Base-by-base conservation (phyloP, 2,113 vertebrate genomes). In the Dipodomys spectabilis region DNA sequence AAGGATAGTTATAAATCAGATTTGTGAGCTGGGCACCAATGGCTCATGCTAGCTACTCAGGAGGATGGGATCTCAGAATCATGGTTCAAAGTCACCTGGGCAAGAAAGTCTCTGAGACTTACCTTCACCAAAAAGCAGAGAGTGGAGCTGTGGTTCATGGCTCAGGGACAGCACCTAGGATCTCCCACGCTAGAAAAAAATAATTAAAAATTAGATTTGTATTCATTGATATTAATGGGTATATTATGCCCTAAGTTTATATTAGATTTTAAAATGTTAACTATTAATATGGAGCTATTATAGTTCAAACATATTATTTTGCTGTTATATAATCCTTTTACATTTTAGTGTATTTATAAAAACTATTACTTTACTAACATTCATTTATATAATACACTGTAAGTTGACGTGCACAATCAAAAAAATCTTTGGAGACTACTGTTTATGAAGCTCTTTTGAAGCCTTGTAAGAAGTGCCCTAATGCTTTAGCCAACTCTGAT, bases 161-260 rank as follows among this genome's bases (percentile, higher is more conserved):
- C 53, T 18, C 53, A 57, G 15, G 15, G 53, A 57, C 53, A 57
- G 53, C 15, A 13, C 53, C 15, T 18, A 57, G 53, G 53, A 16
- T 18, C 53, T 18, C 53, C 53, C 53, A 18, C 0, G 15, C 53
- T 57, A 13, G 16, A 13, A 57, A 57, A 57, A 10, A 12, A 71
- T 92, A 28, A 30, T 82, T 86, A 90, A 83, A 53, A 75, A 74
- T 9, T 39, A 3, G 44, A 62, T 83, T 86, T 90, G 13, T 90
- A n/a, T 82, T 28, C 44, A 18, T 49, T 39, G 5, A 86, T 71
- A 74, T 32, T 86, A 89, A 6, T 78, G 25, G 60, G 2, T 82
- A 27, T 86, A 71, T 13, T 67, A 12, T 80, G 18, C 77, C 45
- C 27, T 69, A 64, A 72, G 1, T 72, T n/a, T 71, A 35, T 90